Evolutionary conservation across 2,888 invertebrate genomes (phyloP), one percentile per base, ranked within the genome.

Genomic region (Trilocha varians): DNA sequence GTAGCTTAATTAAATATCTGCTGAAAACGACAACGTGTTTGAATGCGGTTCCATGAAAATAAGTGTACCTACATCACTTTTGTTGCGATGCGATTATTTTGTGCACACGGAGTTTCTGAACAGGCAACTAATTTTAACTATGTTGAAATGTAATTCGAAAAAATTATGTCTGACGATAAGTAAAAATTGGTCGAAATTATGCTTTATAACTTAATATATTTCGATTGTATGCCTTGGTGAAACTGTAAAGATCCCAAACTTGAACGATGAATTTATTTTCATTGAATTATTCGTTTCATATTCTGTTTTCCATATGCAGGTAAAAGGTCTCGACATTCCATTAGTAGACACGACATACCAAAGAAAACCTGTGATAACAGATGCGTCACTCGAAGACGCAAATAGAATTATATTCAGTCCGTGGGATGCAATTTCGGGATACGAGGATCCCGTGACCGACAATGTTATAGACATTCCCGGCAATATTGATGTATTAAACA

Each of bases 391-490:
- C 45, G 85, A 85, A 68, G 82, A 85, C 65, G 85, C 82, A 62
- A 85, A 85, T 71, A 80, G 82, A 75, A 85, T 85, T 68, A 85
- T 85, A 77, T 85, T 85, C 69, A 85, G 84, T 68, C 85, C 85
- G 40, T 85, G 85, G 85, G 84, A 85, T 50, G 65, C 85, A 62
- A 73, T 84, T 61, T 75, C 83, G 42, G 78, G 80, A 33, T 83
- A 70, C 67, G 85, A 82, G 49, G 82, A 82, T 44, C 57, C 76
- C 33, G 80, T 71, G 49, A 84, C 83, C 55, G 82, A 82, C 61
- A 77, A 69, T 63, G 70, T 83, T 58, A 73, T 80, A 70, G 83
- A 83, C 66, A 77, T 84, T 66, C 82, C 80, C 17, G 75, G 72
- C 53, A 77, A 78, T 70, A 73, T 76, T 57, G 73, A 57, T 51